Conservation (phyloP, 2,888 invertebrate species). For the Hartigia nigra region DNA sequence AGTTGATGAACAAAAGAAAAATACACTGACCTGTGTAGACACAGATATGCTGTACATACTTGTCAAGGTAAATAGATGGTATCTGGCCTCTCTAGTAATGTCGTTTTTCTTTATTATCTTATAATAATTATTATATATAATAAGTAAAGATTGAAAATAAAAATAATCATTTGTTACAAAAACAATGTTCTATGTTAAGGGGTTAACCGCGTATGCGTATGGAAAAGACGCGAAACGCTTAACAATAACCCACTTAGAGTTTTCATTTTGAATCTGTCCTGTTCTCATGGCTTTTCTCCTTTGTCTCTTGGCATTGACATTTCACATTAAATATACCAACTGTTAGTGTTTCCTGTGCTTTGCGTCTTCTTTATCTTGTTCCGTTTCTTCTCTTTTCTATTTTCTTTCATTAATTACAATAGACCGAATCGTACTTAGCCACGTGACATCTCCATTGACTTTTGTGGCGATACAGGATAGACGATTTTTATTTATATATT, state of each 20-base stretch:
- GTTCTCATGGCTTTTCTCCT: not conserved
- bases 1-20: not conserved
- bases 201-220: constrained; percentile 17
- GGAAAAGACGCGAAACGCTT: constrained; percentile 28
- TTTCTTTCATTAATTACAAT: constrained; percentile 27
- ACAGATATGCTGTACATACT: not conserved
- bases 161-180: constrained; percentile 57
- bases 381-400: constrained; percentile 10
- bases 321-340: not conserved
- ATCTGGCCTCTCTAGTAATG: constrained; percentile 18
- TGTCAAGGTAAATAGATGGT: not conserved
- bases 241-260: constrained; percentile 33
- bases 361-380: constrained; percentile 4
- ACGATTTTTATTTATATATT: constrained; percentile 1
- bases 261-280: not conserved
- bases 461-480: constrained; percentile 23
- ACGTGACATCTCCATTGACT: constrained; percentile 7
- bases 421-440: constrained; percentile 19
- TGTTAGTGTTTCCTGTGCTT: not conserved
- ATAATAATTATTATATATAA: constrained; percentile 42
- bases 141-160: constrained; percentile 53
- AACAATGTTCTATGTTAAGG: constrained; percentile 43
- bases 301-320: constrained; percentile 8
- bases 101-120: constrained; percentile 47
- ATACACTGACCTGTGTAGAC: not conserved